Evolutionary conservation across 2,888 invertebrate genomes (phyloP).

Genomic region (Rotaria sp.): DNA sequence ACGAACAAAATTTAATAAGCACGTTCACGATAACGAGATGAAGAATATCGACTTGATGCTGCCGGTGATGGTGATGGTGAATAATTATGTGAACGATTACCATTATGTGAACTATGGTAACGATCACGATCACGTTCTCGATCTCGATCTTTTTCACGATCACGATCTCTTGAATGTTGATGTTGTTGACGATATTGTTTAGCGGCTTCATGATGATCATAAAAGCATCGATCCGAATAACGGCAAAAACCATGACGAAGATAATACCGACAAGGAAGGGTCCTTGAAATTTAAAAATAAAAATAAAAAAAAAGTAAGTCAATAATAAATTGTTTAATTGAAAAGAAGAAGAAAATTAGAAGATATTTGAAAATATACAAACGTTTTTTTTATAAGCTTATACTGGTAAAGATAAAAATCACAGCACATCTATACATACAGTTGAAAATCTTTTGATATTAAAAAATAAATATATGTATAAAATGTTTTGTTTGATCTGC

Average conservation of each 20-base stretch:
- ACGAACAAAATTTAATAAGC: not conserved
- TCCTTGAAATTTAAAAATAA: not conserved
- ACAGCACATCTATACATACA: constrained; percentile 24
- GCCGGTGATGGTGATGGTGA: not conserved
- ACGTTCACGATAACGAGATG: not conserved
- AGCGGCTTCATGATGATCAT: constrained; percentile 26
- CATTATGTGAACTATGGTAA: not conserved
- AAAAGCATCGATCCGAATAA: constrained; percentile 27
- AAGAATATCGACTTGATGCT: not conserved
- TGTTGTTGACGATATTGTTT: constrained; percentile 12
- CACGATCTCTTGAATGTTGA: not conserved
- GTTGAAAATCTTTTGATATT: not conserved
- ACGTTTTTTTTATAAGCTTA: not conserved
- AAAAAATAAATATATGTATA: not conserved
- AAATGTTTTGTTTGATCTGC: not conserved
- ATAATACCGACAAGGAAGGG: constrained; percentile 23
- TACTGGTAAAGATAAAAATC: constrained; percentile 13
- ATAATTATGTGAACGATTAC: not conserved
- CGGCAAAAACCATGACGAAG: constrained; percentile 18
- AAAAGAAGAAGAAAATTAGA: not conserved
- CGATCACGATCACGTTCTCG: not conserved
- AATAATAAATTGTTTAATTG: not conserved
- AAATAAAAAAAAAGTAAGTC: not conserved
- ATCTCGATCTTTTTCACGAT: not conserved
- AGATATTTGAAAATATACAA: not conserved